These are phyloP conservation scores for Gopherus flavomarginatus DNA, from an alignment of 2,113 vertebrate genomes.

Conservation along the genomic window DNA sequence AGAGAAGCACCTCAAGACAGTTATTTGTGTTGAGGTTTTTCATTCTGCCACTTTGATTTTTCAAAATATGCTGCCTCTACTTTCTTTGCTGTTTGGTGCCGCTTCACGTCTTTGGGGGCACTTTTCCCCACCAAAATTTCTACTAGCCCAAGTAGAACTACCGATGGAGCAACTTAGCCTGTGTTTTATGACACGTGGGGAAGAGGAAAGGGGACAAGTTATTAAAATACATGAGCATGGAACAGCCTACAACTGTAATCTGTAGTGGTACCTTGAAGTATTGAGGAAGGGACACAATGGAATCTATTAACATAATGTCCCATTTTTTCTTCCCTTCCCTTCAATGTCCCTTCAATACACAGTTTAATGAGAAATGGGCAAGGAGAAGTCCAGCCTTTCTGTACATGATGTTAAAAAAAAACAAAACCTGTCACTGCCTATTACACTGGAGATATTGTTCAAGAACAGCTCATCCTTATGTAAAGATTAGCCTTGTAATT, in stretches of 20 bases:
- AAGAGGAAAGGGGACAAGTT: neutral
- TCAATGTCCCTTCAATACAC: neutral
- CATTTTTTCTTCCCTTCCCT: neutral
- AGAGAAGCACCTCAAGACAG: neutral
- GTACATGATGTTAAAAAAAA: neutral
- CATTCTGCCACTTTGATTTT: constrained; percentile 8
- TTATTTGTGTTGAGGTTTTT: constrained; percentile 4
- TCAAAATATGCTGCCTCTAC: neutral
- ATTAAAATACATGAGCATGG: neutral
- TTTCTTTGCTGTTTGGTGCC: neutral
- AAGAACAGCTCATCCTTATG: constrained; percentile 59
- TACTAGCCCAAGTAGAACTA: neutral
- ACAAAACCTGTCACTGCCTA: neutral
- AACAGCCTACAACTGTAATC: neutral
- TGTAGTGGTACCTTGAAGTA: neutral
- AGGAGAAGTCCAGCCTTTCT: neutral
- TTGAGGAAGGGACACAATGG: neutral
- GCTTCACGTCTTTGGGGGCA: neutral
- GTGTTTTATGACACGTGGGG: neutral
- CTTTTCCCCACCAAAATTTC: neutral
- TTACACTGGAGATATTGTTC: constrained; percentile 41
- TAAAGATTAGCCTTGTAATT: constrained; percentile 67
- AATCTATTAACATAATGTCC: neutral
- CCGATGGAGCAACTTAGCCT: neutral
- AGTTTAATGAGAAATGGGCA: neutral